phyloP scores from a whole-genome alignment of 1,140 invertebrate genomes.

The Penaeus vannamei region DNA sequence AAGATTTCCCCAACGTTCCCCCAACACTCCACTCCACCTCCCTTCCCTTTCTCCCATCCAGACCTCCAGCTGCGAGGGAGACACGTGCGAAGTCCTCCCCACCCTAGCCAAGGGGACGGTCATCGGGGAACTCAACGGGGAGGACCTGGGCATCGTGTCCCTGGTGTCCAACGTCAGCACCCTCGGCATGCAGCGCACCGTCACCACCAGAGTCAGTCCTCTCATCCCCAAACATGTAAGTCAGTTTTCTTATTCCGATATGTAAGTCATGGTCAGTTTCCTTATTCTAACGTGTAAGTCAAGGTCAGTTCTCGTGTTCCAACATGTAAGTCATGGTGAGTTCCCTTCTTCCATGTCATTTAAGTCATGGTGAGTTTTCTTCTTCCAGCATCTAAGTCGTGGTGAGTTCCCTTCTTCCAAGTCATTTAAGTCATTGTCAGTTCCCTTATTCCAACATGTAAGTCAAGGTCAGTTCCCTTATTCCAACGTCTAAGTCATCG shows the following conservation, averaged over 20 bases:
- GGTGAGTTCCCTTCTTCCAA: too few species aligned
- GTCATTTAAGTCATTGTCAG: too few species aligned
- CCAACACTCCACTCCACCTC: neutral
- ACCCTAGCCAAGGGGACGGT: slow-evolving; percentile 54
- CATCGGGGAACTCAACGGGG: slow-evolving; percentile 63
- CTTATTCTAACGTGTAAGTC: neutral
- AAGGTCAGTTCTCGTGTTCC: neutral
- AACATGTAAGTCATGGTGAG: slow-evolving; percentile 35
- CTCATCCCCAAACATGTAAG: slow-evolving; percentile 61
- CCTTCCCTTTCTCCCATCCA: neutral
- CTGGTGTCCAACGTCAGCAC: slow-evolving; percentile 59
- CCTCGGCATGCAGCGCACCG: slow-evolving; percentile 52
- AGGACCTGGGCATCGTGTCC: slow-evolving; percentile 63
- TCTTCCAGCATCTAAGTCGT: too few species aligned
- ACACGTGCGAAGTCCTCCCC: slow-evolving; percentile 50
- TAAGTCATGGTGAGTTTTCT: too few species aligned
- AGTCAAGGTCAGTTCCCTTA: neutral
- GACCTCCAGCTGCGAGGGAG: slow-evolving; percentile 50
- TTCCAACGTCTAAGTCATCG: neutral
- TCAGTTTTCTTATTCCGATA: too few species aligned
- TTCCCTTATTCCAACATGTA: too few species aligned
- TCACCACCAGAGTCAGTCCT: slow-evolving; percentile 52
- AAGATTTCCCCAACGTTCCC: too few species aligned
- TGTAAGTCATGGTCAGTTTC: too few species aligned
- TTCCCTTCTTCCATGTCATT: neutral